Evolutionary conservation across 2,888 invertebrate species (phyloP).

Genomic region (Agapostemon virescens): DNA sequence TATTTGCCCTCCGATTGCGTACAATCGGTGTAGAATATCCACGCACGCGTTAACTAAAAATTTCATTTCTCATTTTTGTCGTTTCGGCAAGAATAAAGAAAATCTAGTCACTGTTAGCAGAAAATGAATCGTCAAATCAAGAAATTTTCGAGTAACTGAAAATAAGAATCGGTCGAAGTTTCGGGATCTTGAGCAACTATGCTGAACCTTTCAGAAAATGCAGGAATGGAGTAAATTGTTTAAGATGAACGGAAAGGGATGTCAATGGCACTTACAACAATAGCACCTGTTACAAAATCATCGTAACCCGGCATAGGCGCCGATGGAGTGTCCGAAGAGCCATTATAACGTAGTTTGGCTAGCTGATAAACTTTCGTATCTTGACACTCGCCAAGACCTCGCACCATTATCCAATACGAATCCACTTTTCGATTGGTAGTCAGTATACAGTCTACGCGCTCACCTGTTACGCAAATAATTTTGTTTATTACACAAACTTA

Average conservation of each 20-base stretch:
- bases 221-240: too few relatives aligned
- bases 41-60: too few relatives aligned
- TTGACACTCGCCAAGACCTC: slow-evolving; percentile 64
- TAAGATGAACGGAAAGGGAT: neutral
- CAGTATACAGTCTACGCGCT: slow-evolving; percentile 85
- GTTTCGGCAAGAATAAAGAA: too few relatives aligned
- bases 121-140: too few relatives aligned
- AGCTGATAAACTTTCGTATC: slow-evolving; percentile 51
- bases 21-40: too few relatives aligned
- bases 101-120: too few relatives aligned
- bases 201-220: neutral
- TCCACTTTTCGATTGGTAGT: slow-evolving; percentile 78
- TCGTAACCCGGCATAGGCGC: neutral
- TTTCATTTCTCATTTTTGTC: too few relatives aligned
- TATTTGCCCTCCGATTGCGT: too few relatives aligned
- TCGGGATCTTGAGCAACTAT: too few relatives aligned
- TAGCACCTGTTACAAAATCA: slow-evolving; percentile 8
- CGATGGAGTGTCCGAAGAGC: neutral
- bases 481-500: too few relatives aligned
- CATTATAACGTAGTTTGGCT: slow-evolving; percentile 62
- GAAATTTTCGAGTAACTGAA: too few relatives aligned
- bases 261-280: slow-evolving; percentile 42
- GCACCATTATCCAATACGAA: slow-evolving; percentile 65
- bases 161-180: too few relatives aligned
- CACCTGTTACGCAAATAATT: slow-evolving; percentile 79